These are phyloP conservation scores for Gonioctena quinquepunctata DNA, from an alignment of 1,140 invertebrate genomes.

Conservation along the genomic window DNA sequence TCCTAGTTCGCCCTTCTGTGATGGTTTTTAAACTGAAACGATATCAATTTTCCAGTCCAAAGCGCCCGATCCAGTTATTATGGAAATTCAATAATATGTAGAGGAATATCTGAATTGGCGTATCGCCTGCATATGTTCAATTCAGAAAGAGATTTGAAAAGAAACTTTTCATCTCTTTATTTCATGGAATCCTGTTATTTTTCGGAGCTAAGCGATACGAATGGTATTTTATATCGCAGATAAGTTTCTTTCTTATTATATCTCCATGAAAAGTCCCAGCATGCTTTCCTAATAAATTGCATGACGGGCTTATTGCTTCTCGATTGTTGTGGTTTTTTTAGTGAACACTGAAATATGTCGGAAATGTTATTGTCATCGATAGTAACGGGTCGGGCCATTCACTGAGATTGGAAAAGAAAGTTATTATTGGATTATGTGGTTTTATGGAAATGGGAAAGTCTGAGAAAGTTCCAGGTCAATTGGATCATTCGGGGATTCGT, in stretches of 20 bases:
- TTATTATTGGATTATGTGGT: neutral
- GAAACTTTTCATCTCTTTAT: neutral
- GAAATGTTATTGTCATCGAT: neutral
- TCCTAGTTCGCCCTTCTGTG: neutral
- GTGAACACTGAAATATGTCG: neutral
- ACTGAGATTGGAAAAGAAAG: neutral
- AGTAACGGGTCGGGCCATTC: neutral
- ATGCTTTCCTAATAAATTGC: neutral
- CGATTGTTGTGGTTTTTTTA: neutral
- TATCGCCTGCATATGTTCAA: neutral
- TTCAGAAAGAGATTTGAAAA: neutral
- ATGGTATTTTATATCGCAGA: neutral
- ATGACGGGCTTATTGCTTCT: neutral
- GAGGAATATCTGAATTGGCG: neutral
- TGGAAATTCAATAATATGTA: conserved; percentile 7
- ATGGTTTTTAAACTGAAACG: neutral
- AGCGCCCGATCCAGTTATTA: neutral
- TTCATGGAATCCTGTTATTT: neutral
- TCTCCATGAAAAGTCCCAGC: neutral
- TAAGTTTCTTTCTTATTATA: neutral
- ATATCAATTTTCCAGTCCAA: neutral
- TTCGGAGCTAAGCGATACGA: neutral
- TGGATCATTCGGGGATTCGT: no score
- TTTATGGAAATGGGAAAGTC: no score
- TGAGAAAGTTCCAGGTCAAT: no score